phyloP scores from a whole-genome alignment of 2,888 invertebrate genomes.

The Hypomecis punctinalis region DNA sequence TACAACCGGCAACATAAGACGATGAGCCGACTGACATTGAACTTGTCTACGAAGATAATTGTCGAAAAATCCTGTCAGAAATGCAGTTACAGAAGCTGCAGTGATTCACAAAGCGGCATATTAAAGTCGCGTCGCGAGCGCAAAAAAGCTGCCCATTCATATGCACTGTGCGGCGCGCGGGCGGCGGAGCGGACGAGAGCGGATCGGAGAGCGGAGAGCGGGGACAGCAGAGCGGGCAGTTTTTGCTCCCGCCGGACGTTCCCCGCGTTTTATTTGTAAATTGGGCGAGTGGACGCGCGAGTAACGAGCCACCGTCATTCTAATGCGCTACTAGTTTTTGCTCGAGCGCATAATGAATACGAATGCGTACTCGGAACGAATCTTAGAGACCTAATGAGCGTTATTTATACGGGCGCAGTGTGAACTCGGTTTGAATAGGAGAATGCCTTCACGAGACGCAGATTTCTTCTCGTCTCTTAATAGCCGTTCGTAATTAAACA shows the following conservation, averaged over 20 bases:
- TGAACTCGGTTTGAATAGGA: constrained; percentile 38
- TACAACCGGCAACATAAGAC: neutral
- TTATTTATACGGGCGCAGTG: constrained; percentile 49
- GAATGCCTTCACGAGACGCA: constrained; percentile 40
- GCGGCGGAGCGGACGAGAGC: constrained; percentile 18
- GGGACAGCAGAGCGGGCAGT: constrained; percentile 39
- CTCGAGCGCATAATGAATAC: constrained; percentile 75
- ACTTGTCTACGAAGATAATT: constrained; percentile 4
- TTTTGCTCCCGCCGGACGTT: constrained; percentile 80
- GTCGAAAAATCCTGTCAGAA: constrained; percentile 3
- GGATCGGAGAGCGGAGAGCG: constrained; percentile 1
- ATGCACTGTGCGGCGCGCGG: constrained; percentile 63
- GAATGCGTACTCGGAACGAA: constrained; percentile 72
- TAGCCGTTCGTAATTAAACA: constrained; percentile 27
- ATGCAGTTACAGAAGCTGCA: constrained; percentile 36
- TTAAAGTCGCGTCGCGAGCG: constrained; percentile 54
- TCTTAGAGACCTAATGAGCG: constrained; percentile 66
- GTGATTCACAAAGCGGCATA: constrained; percentile 63
- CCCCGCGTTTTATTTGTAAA: constrained; percentile 82
- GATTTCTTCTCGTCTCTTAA: constrained; percentile 38
- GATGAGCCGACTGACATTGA: constrained; percentile 4
- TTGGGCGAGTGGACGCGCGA: constrained; percentile 63
- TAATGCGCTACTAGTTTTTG: constrained; percentile 82
- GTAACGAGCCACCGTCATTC: constrained; percentile 68
- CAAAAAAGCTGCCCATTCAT: constrained; percentile 80